These are phyloP conservation scores for Holcopasites calliopsidis DNA, from an alignment of 1,140 invertebrate species.

Conservation along the genomic window DNA sequence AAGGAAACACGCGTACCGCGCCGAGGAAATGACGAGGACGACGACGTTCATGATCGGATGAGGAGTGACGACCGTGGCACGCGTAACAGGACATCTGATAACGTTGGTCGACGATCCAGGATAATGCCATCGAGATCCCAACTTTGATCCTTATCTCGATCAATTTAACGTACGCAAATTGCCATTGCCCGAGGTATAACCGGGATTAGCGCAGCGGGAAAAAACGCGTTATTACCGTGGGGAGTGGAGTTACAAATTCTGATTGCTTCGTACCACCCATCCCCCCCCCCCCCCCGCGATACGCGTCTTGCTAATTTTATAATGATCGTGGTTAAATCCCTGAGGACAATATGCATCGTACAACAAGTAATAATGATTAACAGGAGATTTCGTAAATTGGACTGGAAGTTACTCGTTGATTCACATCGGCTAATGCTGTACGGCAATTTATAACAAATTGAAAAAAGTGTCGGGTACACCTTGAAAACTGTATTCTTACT, in stretches of 20 bases:
- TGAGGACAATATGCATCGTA: no score
- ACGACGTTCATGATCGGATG: conserved; percentile 20
- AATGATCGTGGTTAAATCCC: no score
- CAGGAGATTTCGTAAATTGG: no score
- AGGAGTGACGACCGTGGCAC: conserved; percentile 46
- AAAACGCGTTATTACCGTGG: conserved; percentile 50
- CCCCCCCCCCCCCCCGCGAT: no score
- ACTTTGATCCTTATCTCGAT: conserved; percentile 55
- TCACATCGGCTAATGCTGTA: no score
- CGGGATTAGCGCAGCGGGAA: conserved; percentile 56
- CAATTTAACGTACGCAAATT: conserved; percentile 64
- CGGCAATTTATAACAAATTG: no score
- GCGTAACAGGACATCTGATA: conserved; percentile 57
- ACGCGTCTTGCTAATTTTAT: no score
- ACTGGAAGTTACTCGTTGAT: no score
- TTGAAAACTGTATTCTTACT: no score
- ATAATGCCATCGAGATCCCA: conserved; percentile 43
- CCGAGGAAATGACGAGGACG: background rate
- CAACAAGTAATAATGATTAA: no score
- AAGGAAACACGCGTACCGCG: conserved; percentile 8
- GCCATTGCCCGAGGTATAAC: conserved; percentile 47
- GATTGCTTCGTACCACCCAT: background rate
- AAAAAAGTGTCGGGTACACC: no score
- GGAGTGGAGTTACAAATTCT: conserved; percentile 23
- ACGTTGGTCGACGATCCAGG: conserved; percentile 38